These are phyloP conservation scores for Mystacornis crossleyi DNA, from an alignment of 2,113 vertebrate species.

Conservation along the genomic window DNA sequence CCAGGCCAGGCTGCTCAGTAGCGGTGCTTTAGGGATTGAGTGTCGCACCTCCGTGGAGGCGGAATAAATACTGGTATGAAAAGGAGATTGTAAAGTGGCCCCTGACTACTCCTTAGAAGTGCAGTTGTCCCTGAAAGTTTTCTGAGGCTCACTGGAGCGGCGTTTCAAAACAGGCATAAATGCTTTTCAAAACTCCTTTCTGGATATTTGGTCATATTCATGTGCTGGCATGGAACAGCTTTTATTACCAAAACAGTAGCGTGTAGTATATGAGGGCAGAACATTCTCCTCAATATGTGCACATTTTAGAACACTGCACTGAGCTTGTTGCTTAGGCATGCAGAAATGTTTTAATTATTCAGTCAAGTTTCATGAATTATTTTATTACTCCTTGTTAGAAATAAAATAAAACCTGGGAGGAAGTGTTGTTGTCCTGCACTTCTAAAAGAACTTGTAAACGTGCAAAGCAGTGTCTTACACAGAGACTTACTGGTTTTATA, in stretches of 20 bases:
- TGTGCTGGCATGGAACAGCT: background rate
- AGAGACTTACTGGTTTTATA: background rate
- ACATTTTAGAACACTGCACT: background rate
- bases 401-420: background rate
- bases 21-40: background rate
- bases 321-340: background rate
- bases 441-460: background rate
- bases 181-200: background rate
- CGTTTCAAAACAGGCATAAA: fast-evolving
- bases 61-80: fast-evolving
- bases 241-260: background rate
- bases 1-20: too few relatives aligned
- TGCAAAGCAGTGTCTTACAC: background rate
- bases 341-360: background rate
- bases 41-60: background rate
- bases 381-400: background rate
- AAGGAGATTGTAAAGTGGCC: background rate
- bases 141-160: background rate
- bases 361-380: background rate
- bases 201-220: background rate
- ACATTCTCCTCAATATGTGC: background rate
- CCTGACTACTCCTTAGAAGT: background rate
- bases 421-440: background rate
- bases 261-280: background rate
- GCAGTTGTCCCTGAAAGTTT: background rate